Evolutionary conservation across 1,140 invertebrate species (phyloP), one percentile per base, ranked within the genome.

Genomic region (Heliconius hewitsoni): DNA sequence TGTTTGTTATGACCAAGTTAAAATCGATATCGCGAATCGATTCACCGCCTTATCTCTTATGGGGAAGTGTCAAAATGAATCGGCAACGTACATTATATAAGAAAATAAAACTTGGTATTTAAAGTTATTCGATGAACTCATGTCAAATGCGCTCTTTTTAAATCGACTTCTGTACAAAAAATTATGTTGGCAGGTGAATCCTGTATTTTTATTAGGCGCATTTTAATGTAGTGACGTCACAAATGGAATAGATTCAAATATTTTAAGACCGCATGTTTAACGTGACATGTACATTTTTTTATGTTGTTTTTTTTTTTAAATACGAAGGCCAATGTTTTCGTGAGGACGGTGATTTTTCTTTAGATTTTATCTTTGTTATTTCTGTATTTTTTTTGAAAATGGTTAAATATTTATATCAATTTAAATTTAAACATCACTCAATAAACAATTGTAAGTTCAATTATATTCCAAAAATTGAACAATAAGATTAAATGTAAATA

Each of bases 111-210:
- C 46, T 73, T 84, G 77, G 81, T 84, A 80, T 87, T 86, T 84
- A 86, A 83, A 80, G 80, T 85, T 85, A 86, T 91, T 90, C 89
- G 87, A 87, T 91, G 89, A 87, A 86, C 84, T 85, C 83, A 91
- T 89, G 88, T 87, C 86, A 91, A 87, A 85, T 86, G 79, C 80
- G 84, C 80, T 82, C 83, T 85, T 89, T 86, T 82, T 83, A 84
- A 87, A 84, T 75, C 83, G 84, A 86, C 83, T 88, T 82, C 85
- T 83, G 85, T 81, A 86, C 83, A 86, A 89, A 87, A 89, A 91
- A 88, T 77, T 79, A 86, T 86, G 85, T 87, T 86, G 87, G 88
- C 90, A 92, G 90, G 90, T 92, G 89, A 90, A 91, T 92, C 87
- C 85, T 87, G 87, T 86, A 85, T 88, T 88, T 88, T 88, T 87